These are phyloP conservation scores for Euzetes globulus DNA, from an alignment of 2,888 invertebrate species.

Conservation along the genomic window DNA sequence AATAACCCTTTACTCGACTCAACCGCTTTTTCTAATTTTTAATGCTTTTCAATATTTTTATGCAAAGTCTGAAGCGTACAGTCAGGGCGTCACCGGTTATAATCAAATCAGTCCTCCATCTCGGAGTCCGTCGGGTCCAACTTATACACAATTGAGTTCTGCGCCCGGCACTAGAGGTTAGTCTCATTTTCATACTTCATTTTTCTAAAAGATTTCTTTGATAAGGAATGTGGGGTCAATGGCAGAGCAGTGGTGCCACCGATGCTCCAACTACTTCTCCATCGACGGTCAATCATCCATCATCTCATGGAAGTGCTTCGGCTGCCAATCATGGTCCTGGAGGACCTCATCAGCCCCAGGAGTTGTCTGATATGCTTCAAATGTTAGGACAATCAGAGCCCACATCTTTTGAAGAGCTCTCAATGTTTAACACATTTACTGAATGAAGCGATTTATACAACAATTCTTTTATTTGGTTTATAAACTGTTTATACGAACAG, in stretches of 20 bases:
- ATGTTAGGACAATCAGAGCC: slow-evolving; percentile 75
- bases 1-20: background rate
- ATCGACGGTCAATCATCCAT: slow-evolving; percentile 37
- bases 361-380: slow-evolving; percentile 84
- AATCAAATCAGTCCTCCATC: slow-evolving; percentile 63
- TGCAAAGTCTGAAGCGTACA: slow-evolving; percentile 60
- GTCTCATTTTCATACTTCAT: background rate
- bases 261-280: slow-evolving; percentile 39
- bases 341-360: slow-evolving; percentile 57
- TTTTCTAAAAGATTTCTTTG: background rate
- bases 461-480: background rate
- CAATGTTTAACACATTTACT: slow-evolving; percentile 70
- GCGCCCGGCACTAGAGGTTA: slow-evolving; percentile 49
- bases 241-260: slow-evolving; percentile 52
- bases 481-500: background rate
- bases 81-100: slow-evolving; percentile 53
- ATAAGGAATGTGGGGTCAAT: slow-evolving; percentile 52
- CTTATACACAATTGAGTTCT: slow-evolving; percentile 68
- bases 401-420: slow-evolving; percentile 77
- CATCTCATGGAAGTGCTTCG: slow-evolving; percentile 38
- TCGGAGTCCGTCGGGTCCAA: slow-evolving; percentile 73
- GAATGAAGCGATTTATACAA: slow-evolving; percentile 36
- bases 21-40: background rate
- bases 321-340: slow-evolving; percentile 40
- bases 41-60: background rate